Percentiles rank a stretch among this genome's conserved stretches.
Evolutionary conservation across 2,888 invertebrate genomes (phyloP).

Genomic region (Cosmopolites sordidus): DNA sequence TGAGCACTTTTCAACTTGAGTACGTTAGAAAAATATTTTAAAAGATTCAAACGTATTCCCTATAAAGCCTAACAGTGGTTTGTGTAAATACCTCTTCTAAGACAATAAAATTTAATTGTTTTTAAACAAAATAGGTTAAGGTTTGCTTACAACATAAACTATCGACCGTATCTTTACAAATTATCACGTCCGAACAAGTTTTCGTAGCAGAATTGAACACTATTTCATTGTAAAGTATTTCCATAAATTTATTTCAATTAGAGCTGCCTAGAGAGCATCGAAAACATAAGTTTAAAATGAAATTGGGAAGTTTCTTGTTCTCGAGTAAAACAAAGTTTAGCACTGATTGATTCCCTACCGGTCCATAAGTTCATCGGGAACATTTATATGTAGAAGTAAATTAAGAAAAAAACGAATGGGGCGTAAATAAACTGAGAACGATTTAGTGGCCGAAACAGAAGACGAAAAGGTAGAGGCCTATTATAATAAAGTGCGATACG

Average conservation of each 20-base stretch:
- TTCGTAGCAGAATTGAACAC: not conserved
- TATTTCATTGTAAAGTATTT: not conserved
- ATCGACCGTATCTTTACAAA: not conserved
- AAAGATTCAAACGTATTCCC: no score
- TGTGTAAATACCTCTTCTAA: no score
- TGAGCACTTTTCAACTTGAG: no score
- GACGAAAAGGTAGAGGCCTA: slow-evolving; percentile 2
- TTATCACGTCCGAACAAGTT: not conserved
- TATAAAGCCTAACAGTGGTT: no score
- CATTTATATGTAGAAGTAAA: slow-evolving; percentile 20
- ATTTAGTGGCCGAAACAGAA: not conserved
- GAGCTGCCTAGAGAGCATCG: slow-evolving; percentile 4
- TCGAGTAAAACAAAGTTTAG: slow-evolving; percentile 8
- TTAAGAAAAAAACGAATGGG: slow-evolving; percentile 11
- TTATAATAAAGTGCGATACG: slow-evolving; percentile 12
- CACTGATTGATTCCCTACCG: slow-evolving; percentile 10
- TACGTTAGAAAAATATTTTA: no score
- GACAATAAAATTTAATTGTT: no score
- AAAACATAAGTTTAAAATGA: slow-evolving; percentile 15
- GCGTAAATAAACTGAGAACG: slow-evolving; percentile 4
- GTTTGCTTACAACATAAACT: not conserved
- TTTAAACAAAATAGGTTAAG: no score
- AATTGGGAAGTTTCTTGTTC: slow-evolving; percentile 8
- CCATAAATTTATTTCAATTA: slow-evolving; percentile 14
- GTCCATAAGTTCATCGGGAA: slow-evolving; percentile 10